These are phyloP conservation scores for Zaprionus davidi DNA, from an alignment of 1,140 invertebrate species.

Conservation along the genomic window DNA sequence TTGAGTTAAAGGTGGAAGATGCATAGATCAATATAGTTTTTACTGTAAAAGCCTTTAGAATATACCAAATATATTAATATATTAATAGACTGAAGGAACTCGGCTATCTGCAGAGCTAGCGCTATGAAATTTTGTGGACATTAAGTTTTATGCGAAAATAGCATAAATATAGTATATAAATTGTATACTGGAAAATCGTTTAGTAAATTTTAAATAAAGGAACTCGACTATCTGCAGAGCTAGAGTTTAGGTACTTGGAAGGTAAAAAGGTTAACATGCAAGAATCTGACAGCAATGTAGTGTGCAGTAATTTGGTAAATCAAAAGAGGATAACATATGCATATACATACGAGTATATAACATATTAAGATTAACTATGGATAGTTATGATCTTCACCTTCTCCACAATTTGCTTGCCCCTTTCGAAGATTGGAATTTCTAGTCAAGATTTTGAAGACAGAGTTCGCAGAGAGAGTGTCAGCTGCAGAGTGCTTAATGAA, in stretches of 20 bases:
- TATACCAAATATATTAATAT: background rate
- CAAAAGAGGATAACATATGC: background rate
- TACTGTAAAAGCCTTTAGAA: background rate
- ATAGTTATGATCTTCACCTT: background rate
- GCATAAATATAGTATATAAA: background rate
- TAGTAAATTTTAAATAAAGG: no score
- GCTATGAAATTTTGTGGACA: background rate
- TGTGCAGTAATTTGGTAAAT: no score
- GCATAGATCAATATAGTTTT: no score
- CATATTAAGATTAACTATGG: background rate
- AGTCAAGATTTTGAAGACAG: slow-evolving; percentile 10
- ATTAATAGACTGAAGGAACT: background rate
- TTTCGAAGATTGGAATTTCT: background rate
- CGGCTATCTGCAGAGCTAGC: background rate
- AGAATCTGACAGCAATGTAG: no score
- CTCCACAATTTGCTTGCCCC: background rate
- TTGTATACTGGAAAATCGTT: no score
- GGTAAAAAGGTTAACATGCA: no score
- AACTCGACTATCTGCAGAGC: no score
- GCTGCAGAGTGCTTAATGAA: slow-evolving; percentile 19
- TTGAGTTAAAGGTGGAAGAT: no score
- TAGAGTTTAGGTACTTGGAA: no score
- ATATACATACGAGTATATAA: no score
- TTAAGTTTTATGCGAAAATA: background rate
- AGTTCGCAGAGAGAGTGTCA: slow-evolving; percentile 7